Evolutionary conservation across 2,797 vertebrate genomes (phyloP).

Genomic region (Hydrophis major): DNA sequence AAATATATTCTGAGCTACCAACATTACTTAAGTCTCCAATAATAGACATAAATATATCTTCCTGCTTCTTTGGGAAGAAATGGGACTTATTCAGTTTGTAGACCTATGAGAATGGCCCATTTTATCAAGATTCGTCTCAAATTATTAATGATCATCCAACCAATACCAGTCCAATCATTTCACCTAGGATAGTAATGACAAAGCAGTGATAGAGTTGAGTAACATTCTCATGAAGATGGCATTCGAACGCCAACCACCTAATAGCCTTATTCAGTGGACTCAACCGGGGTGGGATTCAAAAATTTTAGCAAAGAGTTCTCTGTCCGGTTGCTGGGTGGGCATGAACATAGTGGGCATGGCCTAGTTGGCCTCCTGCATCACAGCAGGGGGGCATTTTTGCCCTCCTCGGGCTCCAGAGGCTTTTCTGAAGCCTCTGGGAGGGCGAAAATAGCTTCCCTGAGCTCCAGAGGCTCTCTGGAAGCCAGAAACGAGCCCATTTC

Average conservation of each 20-base stretch:
- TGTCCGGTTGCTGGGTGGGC: too few species aligned
- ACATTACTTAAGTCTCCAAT: not conserved
- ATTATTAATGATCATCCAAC: not conserved
- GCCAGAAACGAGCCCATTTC: too few species aligned
- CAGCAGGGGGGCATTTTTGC: too few species aligned
- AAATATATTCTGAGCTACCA: not conserved
- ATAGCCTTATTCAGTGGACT: not conserved
- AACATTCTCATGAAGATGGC: not conserved
- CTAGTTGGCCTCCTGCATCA: too few species aligned
- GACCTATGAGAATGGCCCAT: not conserved
- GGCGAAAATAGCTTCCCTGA: too few species aligned
- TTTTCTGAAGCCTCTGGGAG: too few species aligned
- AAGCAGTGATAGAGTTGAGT: not conserved
- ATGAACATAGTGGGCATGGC: too few species aligned
- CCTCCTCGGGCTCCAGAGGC: too few species aligned
- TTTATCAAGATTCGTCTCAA: not conserved
- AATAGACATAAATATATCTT: not conserved
- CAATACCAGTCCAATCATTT: not conserved
- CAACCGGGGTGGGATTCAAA: too few species aligned
- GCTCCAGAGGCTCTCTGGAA: too few species aligned
- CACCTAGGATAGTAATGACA: not conserved
- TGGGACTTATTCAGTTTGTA: not conserved
- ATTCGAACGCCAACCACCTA: not conserved
- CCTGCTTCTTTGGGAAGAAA: not conserved
- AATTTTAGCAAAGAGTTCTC: too few species aligned